Base-by-base conservation (phyloP, 2,797 vertebrate genomes). In the Smutsia gigantea region DNA sequence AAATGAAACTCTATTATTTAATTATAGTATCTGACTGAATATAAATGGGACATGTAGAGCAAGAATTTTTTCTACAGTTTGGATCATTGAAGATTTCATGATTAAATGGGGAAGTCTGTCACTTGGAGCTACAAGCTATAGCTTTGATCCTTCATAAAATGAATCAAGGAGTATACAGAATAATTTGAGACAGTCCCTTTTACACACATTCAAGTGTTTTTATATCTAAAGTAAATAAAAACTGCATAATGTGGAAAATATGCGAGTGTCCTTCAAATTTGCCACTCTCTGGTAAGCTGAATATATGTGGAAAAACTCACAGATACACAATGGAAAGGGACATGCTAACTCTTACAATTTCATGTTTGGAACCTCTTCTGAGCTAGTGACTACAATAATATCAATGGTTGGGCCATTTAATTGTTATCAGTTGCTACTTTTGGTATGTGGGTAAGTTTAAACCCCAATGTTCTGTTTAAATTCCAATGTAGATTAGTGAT, bases 1-100 rank as follows among this genome's bases (percentile, higher is more conserved):
- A 97, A 98, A 97, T 95, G 66, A 97, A 98, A 97, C 84, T 87
- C 46, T 97, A n/a, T 97, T 97, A 83, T 97, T 98, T 97, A 97
- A 94, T 98, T 93, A 96, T 96, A 95, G 94, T 75, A 94, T 64
- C 68, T 96, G 93, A 84, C 51, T 96, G 97, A 97, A 96, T 97
- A 94, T 89, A 97, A 93, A 68, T 95, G 90, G 88, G 49, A 97
- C 31, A 83, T 68, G 25, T 3, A 25, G 59, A 97, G 13, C 46
- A 55, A 37, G 57, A 88, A 87, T 49, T 57, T 98, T 85, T 63
- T 27, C 96, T 81, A 39, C 42, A 91, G 2, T 42, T 94, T 90
- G 91, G 88, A 96, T 89, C 81, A 23, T 55, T 77, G 37, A 93
- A 83, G 42, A 25, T 64, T 97, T 97, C 1, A 53, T 86, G 71